Conservation (phyloP, 2,113 vertebrate genomes). For the Myanophis thanlyinensis region DNA sequence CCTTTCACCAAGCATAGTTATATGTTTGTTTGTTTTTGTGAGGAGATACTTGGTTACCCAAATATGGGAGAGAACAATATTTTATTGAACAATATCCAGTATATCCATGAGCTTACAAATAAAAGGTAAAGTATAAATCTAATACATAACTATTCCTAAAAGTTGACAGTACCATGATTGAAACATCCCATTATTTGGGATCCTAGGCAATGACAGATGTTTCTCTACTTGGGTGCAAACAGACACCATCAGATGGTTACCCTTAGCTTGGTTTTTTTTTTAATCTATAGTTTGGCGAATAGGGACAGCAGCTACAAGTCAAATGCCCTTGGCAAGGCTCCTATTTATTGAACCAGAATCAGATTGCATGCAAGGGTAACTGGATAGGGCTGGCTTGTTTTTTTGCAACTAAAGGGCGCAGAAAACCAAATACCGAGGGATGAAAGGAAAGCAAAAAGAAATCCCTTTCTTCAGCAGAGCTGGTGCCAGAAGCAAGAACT, state of each 20-base stretch:
- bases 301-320: not conserved
- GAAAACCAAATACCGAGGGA: not conserved
- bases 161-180: not conserved
- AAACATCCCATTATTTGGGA: not conserved
- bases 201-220: too few relatives aligned
- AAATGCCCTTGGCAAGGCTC: not conserved
- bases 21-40: too few relatives aligned
- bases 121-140: not conserved
- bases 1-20: too few relatives aligned
- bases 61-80: too few relatives aligned
- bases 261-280: not conserved
- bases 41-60: too few relatives aligned
- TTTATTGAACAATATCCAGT: too few relatives aligned
- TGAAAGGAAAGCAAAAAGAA: not conserved
- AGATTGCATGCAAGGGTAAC: not conserved
- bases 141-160: not conserved
- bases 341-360: not conserved
- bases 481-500: not conserved
- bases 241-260: not conserved
- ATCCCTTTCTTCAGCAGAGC: not conserved
- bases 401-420: not conserved
- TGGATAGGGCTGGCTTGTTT: not conserved
- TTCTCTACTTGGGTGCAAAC: too few relatives aligned
- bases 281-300: not conserved
- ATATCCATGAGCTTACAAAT: not conserved